Evolutionary conservation across 2,888 invertebrate species (phyloP).

Genomic region (Germaria angustata): DNA sequence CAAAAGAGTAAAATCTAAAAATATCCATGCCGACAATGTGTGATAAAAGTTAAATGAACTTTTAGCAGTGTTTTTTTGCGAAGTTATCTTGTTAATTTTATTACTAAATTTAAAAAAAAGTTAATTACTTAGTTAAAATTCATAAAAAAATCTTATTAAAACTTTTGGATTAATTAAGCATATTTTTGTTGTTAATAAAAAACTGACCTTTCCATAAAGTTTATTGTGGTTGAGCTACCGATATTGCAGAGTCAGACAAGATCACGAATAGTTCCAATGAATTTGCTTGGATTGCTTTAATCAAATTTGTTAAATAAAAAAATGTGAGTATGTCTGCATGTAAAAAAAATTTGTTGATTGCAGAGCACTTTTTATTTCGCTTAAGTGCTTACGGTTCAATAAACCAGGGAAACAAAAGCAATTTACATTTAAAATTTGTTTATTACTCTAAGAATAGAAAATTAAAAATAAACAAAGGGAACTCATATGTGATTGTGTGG

Average conservation of each 20-base stretch:
- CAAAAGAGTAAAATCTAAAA: conserved; percentile 6
- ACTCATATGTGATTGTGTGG: not conserved
- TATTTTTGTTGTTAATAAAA: not conserved
- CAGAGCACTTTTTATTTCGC: conserved; percentile 2
- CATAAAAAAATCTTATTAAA: too few species aligned
- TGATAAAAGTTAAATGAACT: conserved; percentile 53
- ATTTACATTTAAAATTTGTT: not conserved
- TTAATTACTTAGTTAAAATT: too few species aligned
- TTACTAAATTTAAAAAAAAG: too few species aligned
- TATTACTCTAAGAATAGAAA: not conserved
- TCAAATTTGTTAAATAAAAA: not conserved
- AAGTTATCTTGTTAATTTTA: too few species aligned
- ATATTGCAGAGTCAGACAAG: not conserved
- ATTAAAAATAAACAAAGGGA: not conserved
- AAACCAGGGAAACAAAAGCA: not conserved
- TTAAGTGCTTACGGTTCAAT: conserved; percentile 30
- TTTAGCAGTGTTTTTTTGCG: not conserved
- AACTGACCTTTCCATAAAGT: conserved; percentile 48
- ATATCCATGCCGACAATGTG: conserved; percentile 7
- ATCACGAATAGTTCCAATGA: conserved; percentile 7
- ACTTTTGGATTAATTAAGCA: too few species aligned
- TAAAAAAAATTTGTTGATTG: not conserved
- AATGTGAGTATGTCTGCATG: not conserved
- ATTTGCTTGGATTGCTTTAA: not conserved
- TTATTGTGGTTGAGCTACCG: not conserved